Evolutionary conservation across 2,888 invertebrate genomes (phyloP), one percentile per base, ranked within the genome.

Genomic region (Saturnia pavonia): DNA sequence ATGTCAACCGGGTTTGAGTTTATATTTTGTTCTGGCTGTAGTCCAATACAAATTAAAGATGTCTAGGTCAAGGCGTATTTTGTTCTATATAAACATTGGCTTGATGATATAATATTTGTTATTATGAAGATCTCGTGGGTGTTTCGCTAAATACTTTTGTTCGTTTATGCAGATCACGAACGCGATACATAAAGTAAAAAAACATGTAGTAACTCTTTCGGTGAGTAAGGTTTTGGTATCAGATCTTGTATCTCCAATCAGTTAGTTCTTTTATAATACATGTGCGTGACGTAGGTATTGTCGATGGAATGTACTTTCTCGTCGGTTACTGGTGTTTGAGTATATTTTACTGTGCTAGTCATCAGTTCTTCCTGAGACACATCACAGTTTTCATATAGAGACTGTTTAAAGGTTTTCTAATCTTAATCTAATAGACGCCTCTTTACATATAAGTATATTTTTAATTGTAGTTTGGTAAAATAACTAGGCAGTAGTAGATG

Each of bases 21-120:
- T 65, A 40, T 65, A n/a, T n/a, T n/a, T 40, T 40, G 40, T 65
- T 65, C 40, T 65, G 65, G 65, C 65, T 65, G 19, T 9, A 40
- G n/a, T 40, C 65, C 65, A 65, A 65, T 40, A 65, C 40, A 2
- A 40, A 40, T 40, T n/a, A 22, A 40, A 40, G 40, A 65, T 65
- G 65, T 40, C 65, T 65, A 65, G 65, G 40, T 65, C 65, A 65
- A 65, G 65, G 65, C 40, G 9, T 22, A 40, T 65, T 65, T 65
- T n/a, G n/a, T n/a, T 40, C 40, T 19, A n/a, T 11, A 25, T 11
- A 27, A 27, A 60, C 57, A 60, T 60, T 14, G 14, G 27, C 27
- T 60, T 27, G 27, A 12, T 60, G 57, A 60, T 27, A 27, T 60
- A 60, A 27, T 27, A 60, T 60, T 60, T 60, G 57, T 60, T 22